Conservation (phyloP, 64 coral and sea anemone genomes). For the Exaiptasia diaphana region DNA sequence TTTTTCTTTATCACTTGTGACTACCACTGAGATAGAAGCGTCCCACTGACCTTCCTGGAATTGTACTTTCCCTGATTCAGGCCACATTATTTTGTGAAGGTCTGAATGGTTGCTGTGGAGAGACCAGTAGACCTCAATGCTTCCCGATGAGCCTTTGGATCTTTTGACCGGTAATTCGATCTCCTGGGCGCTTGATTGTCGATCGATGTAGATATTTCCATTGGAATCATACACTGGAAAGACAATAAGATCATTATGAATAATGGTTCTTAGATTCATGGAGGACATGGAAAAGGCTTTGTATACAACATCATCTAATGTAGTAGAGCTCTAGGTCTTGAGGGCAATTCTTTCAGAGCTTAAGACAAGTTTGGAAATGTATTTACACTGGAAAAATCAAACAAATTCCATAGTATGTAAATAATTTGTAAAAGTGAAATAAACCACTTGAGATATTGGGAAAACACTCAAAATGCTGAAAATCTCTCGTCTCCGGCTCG, state of each 20-base stretch:
- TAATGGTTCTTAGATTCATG: not conserved
- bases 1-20: constrained; percentile 3
- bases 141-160: constrained; percentile 58
- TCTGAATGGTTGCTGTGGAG: constrained; percentile 40
- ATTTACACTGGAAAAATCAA: too few relatives aligned
- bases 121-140: constrained; percentile 68
- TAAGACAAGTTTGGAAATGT: too few relatives aligned
- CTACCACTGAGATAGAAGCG: constrained; percentile 28
- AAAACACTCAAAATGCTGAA: too few relatives aligned
- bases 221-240: constrained; percentile 31
- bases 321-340: not conserved
- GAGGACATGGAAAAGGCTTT: not conserved
- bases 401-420: too few relatives aligned
- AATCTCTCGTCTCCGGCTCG: too few relatives aligned
- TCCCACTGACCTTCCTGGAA: constrained; percentile 67
- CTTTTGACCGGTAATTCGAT: constrained; percentile 57
- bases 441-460: too few relatives aligned
- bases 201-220: constrained; percentile 33
- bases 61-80: constrained; percentile 43
- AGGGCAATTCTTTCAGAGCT: not conserved
- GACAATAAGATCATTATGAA: not conserved
- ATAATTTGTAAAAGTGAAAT: too few relatives aligned
- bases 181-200: not conserved
- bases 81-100: constrained; percentile 32
- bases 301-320: not conserved